Conservation (phyloP, 2,888 invertebrate species). For the Lepidocyrtinus sp. region DNA sequence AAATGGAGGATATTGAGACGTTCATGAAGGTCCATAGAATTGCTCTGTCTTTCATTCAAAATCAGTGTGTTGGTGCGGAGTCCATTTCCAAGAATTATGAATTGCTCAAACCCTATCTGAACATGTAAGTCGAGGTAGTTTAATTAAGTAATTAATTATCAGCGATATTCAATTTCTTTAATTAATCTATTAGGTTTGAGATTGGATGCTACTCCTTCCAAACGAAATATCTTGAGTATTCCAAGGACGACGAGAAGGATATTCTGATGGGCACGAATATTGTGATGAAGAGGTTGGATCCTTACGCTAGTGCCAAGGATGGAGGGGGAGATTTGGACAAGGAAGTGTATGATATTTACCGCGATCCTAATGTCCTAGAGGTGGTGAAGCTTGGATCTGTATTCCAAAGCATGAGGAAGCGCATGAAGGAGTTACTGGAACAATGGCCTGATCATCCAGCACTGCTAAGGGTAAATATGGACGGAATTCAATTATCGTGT, state of each 20-base stretch:
- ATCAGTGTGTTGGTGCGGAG: slow-evolving; percentile 52
- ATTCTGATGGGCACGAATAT: slow-evolving; percentile 62
- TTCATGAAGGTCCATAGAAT: slow-evolving; percentile 56
- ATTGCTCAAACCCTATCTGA: slow-evolving; percentile 62
- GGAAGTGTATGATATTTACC: slow-evolving; percentile 82
- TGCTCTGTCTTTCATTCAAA: slow-evolving; percentile 47
- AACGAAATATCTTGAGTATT: slow-evolving; percentile 27
- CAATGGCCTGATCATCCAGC: slow-evolving; percentile 95
- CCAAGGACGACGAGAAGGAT: slow-evolving; percentile 60
- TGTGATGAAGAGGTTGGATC: slow-evolving; percentile 28
- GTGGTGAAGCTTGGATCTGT: slow-evolving; percentile 82
- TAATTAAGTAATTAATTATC: not conserved
- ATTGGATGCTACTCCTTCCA: slow-evolving; percentile 58
- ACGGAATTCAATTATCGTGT: too few species aligned
- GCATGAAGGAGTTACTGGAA: slow-evolving; percentile 78
- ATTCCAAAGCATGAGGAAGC: slow-evolving; percentile 78
- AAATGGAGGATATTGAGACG: slow-evolving; percentile 56
- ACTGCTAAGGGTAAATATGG: slow-evolving; percentile 81
- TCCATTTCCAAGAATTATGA: slow-evolving; percentile 18
- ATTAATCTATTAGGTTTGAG: slow-evolving; percentile 61
- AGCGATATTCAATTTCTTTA: slow-evolving; percentile 1
- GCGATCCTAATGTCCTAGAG: slow-evolving; percentile 85
- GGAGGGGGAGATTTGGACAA: slow-evolving; percentile 36
- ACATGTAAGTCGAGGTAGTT: slow-evolving; percentile 51
- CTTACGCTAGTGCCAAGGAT: not conserved